These are phyloP conservation scores for Lasioglossum oenotherae DNA, from an alignment of 2,888 invertebrate species.

Conservation along the genomic window DNA sequence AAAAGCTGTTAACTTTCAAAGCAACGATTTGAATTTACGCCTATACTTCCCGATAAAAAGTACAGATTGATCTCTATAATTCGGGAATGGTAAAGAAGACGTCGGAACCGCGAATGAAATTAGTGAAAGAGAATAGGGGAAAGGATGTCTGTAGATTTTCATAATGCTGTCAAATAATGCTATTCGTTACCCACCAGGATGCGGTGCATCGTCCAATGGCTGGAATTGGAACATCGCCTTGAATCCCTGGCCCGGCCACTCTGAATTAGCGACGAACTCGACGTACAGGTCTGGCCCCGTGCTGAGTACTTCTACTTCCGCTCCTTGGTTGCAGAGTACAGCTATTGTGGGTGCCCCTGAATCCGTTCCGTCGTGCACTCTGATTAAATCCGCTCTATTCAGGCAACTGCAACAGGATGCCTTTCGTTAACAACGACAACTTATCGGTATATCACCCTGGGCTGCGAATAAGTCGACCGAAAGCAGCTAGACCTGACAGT, in stretches of 20 bases:
- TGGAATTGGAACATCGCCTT: constrained; percentile 91
- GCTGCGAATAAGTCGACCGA: constrained; percentile 18
- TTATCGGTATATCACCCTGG: constrained; percentile 51
- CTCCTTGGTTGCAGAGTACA: constrained; percentile 92
- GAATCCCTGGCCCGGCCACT: constrained; percentile 91
- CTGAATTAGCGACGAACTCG: constrained; percentile 94
- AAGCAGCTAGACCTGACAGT: constrained; percentile 1
- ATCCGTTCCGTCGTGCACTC: constrained; percentile 93
- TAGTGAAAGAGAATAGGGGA: constrained; percentile 4
- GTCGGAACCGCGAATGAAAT: constrained; percentile 8
- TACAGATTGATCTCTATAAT: neutral
- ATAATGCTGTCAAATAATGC: constrained; percentile 38
- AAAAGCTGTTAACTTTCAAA: neutral
- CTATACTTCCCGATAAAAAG: neutral
- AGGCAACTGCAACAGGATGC: constrained; percentile 89
- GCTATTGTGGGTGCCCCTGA: constrained; percentile 91
- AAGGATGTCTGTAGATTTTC: constrained; percentile 30
- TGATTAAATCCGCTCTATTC: constrained; percentile 93
- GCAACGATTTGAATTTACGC: neutral
- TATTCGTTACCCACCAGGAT: constrained; percentile 67
- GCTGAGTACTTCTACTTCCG: constrained; percentile 92
- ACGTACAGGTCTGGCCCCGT: constrained; percentile 93
- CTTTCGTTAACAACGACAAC: constrained; percentile 65
- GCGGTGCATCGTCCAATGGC: constrained; percentile 86
- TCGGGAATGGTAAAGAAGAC: neutral